Evolutionary conservation across 2,113 vertebrate species (phyloP), one percentile per base, ranked within the genome.

Genomic region (Neolamprologus toae): DNA sequence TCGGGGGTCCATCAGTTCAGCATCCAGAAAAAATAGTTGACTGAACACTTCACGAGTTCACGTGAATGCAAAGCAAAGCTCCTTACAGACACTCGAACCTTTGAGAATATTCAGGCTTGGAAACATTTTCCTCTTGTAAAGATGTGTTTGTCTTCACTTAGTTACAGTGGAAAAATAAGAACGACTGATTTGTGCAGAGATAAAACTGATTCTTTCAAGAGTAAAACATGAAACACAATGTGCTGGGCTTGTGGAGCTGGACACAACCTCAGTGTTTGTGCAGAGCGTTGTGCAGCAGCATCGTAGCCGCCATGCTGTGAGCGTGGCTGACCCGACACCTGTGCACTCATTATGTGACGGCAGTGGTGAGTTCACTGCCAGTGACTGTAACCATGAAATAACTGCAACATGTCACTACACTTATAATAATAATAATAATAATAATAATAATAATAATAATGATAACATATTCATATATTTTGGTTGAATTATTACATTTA

Each of bases 1-100:
- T 85, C 13, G 19, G 73, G 71, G 78, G 61, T 16, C 81, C 51
- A 55, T 80, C 42, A 88, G 63, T 47, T 83, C 55, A 80, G 55
- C 53, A 35, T 91, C 84, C 84, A 54, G 79, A 23, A 86, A 73
- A 76, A 66, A 84, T 9, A 28, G 63, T 59, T 4, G 8, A 5
- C 17, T 80, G 12, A 68, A 68, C 19, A 68, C 19, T 37, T 66
- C 17, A 8, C 61, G n/a, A 37, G 4, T 37, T 68, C 12, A 68
- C 33, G 53, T 83, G 8, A 28, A 82, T 51, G 40, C 19, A 40
- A 59, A 55, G 7, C 26, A 33, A 6, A n/a, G 51, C 47, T 84
- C 45, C 17, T 2, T 8, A 11, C 49, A 73, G 53, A 83, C 76
- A 51, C 14, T 17, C 17, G 14, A 4, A 21, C 31, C 40, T 82